Conservation (phyloP, 2,113 vertebrate genomes). For the Heterocephalus glaber region DNA sequence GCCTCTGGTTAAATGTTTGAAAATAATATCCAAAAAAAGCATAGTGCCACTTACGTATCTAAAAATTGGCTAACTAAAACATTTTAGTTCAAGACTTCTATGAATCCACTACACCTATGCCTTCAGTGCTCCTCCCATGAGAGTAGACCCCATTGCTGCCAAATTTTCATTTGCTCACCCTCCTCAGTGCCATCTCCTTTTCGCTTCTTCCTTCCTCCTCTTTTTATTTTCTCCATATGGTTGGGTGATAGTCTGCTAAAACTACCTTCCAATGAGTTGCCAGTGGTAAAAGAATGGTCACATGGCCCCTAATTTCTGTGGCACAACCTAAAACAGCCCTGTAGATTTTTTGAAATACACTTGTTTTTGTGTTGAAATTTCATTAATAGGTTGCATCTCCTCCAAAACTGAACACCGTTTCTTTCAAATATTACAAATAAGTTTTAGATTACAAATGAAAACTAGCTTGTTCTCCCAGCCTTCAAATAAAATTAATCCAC, state of each 20-base stretch:
- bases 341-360: not conserved
- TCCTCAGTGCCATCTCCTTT: not conserved
- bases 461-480: not conserved
- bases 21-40: not conserved
- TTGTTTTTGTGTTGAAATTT: slow-evolving; percentile 12
- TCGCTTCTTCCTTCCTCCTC: not conserved
- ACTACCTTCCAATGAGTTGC: not conserved
- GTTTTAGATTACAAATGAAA: slow-evolving; percentile 35
- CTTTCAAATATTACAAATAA: slow-evolving; percentile 21
- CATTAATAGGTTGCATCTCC: not conserved
- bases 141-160: not conserved
- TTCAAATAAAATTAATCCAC: not conserved
- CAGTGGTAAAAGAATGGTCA: not conserved
- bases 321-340: not conserved
- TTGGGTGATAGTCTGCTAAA: not conserved
- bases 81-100: not conserved
- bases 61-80: not conserved
- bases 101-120: not conserved
- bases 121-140: not conserved
- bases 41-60: not conserved
- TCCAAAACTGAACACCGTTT: not conserved
- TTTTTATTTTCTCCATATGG: not conserved
- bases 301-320: not conserved
- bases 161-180: not conserved
- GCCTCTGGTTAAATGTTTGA: not conserved